Evolutionary conservation across 2,113 vertebrate genomes (phyloP).

Genomic region (Notarius lentiginosus): DNA sequence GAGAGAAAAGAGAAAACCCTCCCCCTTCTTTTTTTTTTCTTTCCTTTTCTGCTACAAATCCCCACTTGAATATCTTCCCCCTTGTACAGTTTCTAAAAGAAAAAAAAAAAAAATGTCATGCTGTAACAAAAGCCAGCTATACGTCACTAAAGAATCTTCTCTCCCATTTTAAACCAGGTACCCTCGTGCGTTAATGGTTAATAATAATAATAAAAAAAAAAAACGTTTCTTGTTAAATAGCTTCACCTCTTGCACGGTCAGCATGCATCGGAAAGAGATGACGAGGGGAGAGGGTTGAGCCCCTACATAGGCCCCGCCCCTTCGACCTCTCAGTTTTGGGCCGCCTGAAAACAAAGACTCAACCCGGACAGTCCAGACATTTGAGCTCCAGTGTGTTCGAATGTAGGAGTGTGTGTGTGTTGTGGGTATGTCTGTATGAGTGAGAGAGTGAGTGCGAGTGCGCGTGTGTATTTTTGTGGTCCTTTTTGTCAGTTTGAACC

Average conservation of each 20-base stretch:
- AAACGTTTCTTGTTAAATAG: conserved; percentile 75
- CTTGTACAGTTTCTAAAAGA: conserved; percentile 67
- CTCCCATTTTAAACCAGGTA: conserved; percentile 1
- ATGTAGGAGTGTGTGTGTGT: conserved; percentile 68
- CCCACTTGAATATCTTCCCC: conserved; percentile 35
- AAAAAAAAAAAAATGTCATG: conserved; percentile 82
- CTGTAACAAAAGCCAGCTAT: conserved; percentile 67
- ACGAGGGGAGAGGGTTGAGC: conserved; percentile 39
- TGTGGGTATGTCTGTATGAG: conserved; percentile 46
- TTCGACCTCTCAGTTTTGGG: conserved; percentile 68
- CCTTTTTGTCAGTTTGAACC: conserved; percentile 61
- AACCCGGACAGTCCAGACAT: conserved; percentile 75
- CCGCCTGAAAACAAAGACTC: conserved; percentile 76
- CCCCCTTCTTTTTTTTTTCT: too few relatives aligned
- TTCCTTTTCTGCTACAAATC: conserved; percentile 6
- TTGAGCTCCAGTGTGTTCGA: conserved; percentile 71
- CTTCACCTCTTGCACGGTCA: conserved; percentile 77
- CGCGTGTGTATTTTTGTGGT: conserved; percentile 51
- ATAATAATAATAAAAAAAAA: conserved; percentile 61
- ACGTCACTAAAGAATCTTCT: conserved; percentile 54
- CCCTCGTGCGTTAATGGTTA: conserved; percentile 68
- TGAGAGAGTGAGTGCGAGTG: conserved; percentile 32
- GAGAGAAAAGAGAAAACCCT: too few relatives aligned
- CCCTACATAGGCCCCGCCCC: conserved; percentile 1
- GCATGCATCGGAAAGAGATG: conserved; percentile 82